These are phyloP conservation scores for Drosophila insularis DNA, from an alignment of 1,140 invertebrate genomes.

Conservation along the genomic window DNA sequence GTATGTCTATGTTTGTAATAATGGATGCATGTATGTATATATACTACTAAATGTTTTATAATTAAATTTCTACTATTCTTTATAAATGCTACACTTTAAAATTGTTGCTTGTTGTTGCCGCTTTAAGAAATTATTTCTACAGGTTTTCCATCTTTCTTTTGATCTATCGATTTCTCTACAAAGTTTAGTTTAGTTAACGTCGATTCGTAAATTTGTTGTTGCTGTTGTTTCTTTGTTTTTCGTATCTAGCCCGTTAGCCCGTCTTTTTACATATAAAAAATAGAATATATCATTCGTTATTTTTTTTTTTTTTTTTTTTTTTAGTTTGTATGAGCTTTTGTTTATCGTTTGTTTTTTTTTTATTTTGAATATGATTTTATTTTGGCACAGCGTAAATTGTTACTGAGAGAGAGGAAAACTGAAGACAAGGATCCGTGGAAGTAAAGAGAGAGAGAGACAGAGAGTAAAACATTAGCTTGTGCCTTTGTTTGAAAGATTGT, in stretches of 20 bases:
- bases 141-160: slow-evolving; percentile 2
- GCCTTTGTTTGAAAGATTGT: slow-evolving; percentile 28
- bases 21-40: slow-evolving; percentile 3
- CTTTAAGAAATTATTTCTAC: slow-evolving; percentile 3
- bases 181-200: neutral
- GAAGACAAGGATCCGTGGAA: no score
- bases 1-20: slow-evolving; percentile 6
- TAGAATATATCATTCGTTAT: neutral
- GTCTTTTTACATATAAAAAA: slow-evolving; percentile 40
- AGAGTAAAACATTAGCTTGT: slow-evolving; percentile 1
- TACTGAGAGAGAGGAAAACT: neutral
- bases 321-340: neutral
- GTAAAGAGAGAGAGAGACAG: slow-evolving; percentile 6
- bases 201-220: neutral
- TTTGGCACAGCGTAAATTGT: neutral
- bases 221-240: neutral
- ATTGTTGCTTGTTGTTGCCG: slow-evolving; percentile 45
- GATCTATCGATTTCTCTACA: neutral
- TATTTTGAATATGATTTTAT: neutral
- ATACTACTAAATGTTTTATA: slow-evolving; percentile 21
- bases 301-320: neutral
- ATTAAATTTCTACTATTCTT: slow-evolving; percentile 53
- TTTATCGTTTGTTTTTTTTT: neutral
- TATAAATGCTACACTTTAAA: slow-evolving; percentile 74
- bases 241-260: slow-evolving; percentile 23